phyloP scores from a whole-genome alignment of 2,113 vertebrate genomes.

The Brachyistius frenatus region DNA sequence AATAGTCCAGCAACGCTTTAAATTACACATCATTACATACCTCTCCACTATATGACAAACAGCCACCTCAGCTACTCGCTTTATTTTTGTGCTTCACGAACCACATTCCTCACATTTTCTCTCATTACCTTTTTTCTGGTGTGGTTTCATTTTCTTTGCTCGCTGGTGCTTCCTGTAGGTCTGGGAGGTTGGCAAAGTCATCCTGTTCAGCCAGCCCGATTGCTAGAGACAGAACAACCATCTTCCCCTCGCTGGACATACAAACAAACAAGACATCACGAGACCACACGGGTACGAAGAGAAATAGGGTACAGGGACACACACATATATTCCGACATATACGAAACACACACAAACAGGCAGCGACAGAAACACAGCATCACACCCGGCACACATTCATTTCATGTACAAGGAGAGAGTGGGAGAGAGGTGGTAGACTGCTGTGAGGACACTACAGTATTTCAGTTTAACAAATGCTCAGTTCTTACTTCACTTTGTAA shows the following conservation, averaged over 20 bases:
- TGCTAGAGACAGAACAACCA: constrained; percentile 99
- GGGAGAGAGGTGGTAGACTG: constrained; percentile 52
- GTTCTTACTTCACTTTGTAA: constrained; percentile 28
- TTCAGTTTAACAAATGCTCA: constrained; percentile 44
- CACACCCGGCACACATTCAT: constrained; percentile 54
- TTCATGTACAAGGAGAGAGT: constrained; percentile 64
- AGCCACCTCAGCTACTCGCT: background rate
- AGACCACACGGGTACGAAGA: constrained; percentile 52
- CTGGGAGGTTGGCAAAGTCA: constrained; percentile 99
- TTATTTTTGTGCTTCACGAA: background rate
- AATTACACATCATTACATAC: constrained; percentile 13
- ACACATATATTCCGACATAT: constrained; percentile 5
- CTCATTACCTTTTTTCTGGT: constrained; percentile 96
- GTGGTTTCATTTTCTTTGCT: constrained; percentile 90
- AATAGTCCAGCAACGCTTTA: constrained; percentile 16
- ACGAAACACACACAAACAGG: constrained; percentile 29
- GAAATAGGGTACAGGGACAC: constrained; percentile 32
- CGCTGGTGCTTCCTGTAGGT: constrained; percentile 94
- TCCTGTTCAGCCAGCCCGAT: constrained; percentile 99
- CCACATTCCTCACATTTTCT: constrained; percentile 35
- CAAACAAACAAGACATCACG: constrained; percentile 66
- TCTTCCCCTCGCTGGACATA: constrained; percentile 96
- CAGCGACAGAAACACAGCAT: constrained; percentile 23
- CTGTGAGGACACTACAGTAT: constrained; percentile 42
- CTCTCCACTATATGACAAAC: constrained; percentile 26